Base-by-base conservation (phyloP, 2,888 invertebrate genomes). In the Athripsodes cinereus region DNA sequence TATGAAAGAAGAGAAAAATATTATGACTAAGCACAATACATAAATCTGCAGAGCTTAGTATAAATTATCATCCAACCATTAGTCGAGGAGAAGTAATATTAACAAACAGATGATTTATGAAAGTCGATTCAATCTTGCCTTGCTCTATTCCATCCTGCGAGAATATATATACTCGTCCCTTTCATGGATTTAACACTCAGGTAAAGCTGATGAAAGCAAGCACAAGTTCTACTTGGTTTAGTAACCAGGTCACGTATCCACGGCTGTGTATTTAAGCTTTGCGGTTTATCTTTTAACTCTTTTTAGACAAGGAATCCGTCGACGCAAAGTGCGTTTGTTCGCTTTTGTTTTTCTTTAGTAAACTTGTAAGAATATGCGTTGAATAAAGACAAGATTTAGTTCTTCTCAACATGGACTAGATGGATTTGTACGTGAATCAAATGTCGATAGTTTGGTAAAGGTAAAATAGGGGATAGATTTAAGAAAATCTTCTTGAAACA, bases 271-370 rank as follows among this genome's bases (percentile, higher is more conserved):
- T 63, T 63, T 63, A 63, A 63, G 63, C 55, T 55, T 46, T 53
- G 53, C 50, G 61, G 63, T 63, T 63, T 61, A 63, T 63, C 63
- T 61, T 62, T 60, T 61, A 63, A 63, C 63, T 63, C 63, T 63
- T 63, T 63, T 61, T 57, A 60, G 60, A 62, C 50, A 53, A 48
- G 35, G 51, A 54, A 47, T 53, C 55, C 56, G 40, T 40, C 40
- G 35, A 48, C 35, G 55, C 51, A 53, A 59, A 59, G 56, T 61
- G 61, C 61, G 61, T 61, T 59, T 50, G 51, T 52, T 59, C 51
- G 53, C 56, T 57, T 59, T 61, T 61, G 53, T 61, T 61, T 61
- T 61, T 61, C 61, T 61, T 61, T 52, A 18, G 22, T 21, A 53
- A 55, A 53, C 56, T 56, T 56, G 50, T 50, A 34, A 35, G 26